These are phyloP conservation scores for Myotis findleyi DNA, from an alignment of 2,797 vertebrate genomes.

Conservation along the genomic window DNA sequence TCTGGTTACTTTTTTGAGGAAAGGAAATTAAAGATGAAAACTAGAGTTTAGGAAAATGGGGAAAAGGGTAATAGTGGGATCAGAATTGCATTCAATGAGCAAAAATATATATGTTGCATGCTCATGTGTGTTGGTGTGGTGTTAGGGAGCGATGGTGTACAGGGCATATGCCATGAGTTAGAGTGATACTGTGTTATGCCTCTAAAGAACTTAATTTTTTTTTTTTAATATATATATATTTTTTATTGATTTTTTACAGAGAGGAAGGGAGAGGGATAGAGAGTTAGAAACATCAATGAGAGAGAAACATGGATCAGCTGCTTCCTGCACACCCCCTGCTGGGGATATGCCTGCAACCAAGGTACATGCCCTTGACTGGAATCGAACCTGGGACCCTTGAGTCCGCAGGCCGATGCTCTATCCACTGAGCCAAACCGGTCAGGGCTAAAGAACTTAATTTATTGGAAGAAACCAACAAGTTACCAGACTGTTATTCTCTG, in stretches of 20 bases:
- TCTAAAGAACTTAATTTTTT: neutral
- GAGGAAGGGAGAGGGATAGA: no score
- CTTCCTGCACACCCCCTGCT: no score
- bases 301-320: no score
- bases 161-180: neutral
- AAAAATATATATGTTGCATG: neutral
- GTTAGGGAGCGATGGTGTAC: neutral
- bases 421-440: no score
- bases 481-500: neutral
- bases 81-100: neutral
- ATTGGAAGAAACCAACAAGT: slow-evolving; percentile 1
- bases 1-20: slow-evolving; percentile 46
- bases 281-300: no score
- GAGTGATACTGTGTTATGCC: neutral
- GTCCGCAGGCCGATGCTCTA: no score
- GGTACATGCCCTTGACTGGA: no score
- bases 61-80: neutral
- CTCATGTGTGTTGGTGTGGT: neutral
- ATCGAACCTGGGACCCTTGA: no score
- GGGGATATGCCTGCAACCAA: no score
- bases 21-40: slow-evolving; percentile 6
- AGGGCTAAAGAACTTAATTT: neutral
- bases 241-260: no score
- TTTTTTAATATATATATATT: no score
- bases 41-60: slow-evolving; percentile 14